These are phyloP conservation scores for Centropus bengalensis DNA, from an alignment of 2,113 vertebrate genomes.

Conservation along the genomic window DNA sequence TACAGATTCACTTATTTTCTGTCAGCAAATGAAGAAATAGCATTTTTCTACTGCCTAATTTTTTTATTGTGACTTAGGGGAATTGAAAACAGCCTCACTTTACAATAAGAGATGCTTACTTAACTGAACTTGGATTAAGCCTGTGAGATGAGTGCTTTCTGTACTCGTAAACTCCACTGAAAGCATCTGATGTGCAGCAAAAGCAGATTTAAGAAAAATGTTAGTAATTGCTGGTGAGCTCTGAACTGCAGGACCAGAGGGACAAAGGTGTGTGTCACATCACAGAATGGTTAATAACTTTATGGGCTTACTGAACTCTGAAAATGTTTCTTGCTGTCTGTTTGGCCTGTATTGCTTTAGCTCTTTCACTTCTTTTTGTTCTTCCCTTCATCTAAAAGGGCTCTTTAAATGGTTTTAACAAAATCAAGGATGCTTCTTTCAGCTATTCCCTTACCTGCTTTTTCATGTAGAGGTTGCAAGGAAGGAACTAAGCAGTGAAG, in stretches of 20 bases:
- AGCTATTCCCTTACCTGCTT: slow-evolving; percentile 35
- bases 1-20: slow-evolving; percentile 1
- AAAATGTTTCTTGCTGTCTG: slow-evolving; percentile 16
- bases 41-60: neutral
- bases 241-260: neutral
- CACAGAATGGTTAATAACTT: neutral
- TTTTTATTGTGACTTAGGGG: neutral
- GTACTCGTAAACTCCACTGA: neutral
- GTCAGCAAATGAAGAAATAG: neutral
- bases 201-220: neutral
- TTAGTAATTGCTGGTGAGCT: neutral
- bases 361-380: slow-evolving; percentile 5
- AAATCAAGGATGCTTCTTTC: slow-evolving; percentile 21
- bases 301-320: neutral
- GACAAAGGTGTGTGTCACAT: neutral
- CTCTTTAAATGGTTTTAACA: slow-evolving; percentile 20
- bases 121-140: slow-evolving; percentile 29
- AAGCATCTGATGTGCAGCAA: neutral
- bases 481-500: slow-evolving; percentile 77
- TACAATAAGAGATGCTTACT: neutral
- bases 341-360: neutral
- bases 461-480: slow-evolving; percentile 42
- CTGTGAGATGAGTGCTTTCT: slow-evolving; percentile 48
- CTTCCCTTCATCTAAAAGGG: neutral
- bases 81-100: slow-evolving; percentile 21